Percentiles rank a stretch among this genome's conserved stretches.
These are phyloP conservation scores for Drosophila gaucha DNA, from an alignment of 2,888 invertebrate species.

Conservation along the genomic window DNA sequence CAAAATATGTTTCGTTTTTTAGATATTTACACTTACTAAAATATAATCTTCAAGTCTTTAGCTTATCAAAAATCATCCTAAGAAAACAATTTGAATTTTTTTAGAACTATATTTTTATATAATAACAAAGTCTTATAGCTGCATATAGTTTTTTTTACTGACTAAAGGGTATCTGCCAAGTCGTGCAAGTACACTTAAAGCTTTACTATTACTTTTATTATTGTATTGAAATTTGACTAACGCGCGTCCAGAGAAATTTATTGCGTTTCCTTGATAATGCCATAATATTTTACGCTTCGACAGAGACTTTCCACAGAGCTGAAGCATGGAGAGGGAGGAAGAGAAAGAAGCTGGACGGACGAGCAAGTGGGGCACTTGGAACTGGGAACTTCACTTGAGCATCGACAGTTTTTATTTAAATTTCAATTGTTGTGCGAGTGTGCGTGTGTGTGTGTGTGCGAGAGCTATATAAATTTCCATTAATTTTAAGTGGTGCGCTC, in stretches of 20 bases:
- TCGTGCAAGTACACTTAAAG: not conserved
- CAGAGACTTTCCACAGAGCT: slow-evolving; percentile 38
- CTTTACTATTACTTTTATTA: slow-evolving; percentile 23
- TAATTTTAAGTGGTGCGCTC: slow-evolving; percentile 74
- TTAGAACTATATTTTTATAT: not conserved
- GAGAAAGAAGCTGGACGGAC: not conserved
- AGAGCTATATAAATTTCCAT: slow-evolving; percentile 70
- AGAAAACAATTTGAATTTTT: not conserved
- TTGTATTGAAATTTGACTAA: slow-evolving; percentile 71
- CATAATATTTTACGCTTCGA: slow-evolving; percentile 82
- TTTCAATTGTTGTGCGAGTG: slow-evolving; percentile 52
- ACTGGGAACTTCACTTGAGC: slow-evolving; percentile 46
- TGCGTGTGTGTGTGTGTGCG: slow-evolving; percentile 12
- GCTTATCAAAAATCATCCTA: too few relatives aligned
- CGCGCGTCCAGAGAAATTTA: slow-evolving; percentile 68
- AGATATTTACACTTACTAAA: too few relatives aligned
- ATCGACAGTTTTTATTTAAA: slow-evolving; percentile 68
- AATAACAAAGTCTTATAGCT: not conserved
- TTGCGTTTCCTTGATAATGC: slow-evolving; percentile 80
- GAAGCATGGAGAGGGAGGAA: not conserved
- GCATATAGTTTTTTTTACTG: too few relatives aligned
- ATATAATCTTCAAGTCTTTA: too few relatives aligned
- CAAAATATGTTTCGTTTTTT: too few relatives aligned
- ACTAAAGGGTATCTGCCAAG: not conserved
- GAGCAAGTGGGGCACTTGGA: slow-evolving; percentile 34